Evolutionary conservation across 2,113 vertebrate species (phyloP).

Genomic region (Hystrix cristata): DNA sequence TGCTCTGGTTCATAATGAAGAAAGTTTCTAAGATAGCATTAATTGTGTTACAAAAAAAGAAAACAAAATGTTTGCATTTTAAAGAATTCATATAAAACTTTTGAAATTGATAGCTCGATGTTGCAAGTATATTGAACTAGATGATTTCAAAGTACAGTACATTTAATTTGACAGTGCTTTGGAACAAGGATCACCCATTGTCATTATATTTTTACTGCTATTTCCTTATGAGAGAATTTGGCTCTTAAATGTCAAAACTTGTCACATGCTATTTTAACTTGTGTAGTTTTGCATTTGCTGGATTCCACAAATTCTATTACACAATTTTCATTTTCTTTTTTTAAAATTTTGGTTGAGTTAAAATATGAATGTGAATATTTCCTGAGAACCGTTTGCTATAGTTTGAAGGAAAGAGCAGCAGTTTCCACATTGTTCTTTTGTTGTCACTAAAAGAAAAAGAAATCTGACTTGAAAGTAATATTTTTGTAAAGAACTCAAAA

Average conservation of each 20-base stretch:
- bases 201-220: background rate
- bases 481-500: background rate
- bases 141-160: conserved; percentile 32
- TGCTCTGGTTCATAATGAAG: conserved; percentile 57
- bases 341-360: conserved; percentile 1
- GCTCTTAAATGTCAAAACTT: conserved; percentile 22
- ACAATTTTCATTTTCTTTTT: background rate
- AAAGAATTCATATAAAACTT: conserved; percentile 50
- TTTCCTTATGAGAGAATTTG: conserved; percentile 53
- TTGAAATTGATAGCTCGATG: conserved; percentile 33
- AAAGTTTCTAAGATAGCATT: conserved; percentile 60
- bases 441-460: conserved; percentile 45
- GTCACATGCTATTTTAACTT: conserved; percentile 16
- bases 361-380: conserved; percentile 46
- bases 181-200: background rate
- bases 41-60: conserved; percentile 56
- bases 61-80: conserved; percentile 56
- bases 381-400: background rate
- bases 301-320: background rate
- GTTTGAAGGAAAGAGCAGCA: background rate
- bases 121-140: conserved; percentile 18
- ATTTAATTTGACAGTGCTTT: conserved; percentile 44
- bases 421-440: conserved; percentile 41
- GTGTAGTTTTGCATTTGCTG: conserved; percentile 45
- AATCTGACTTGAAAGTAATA: background rate